Conservation (phyloP, 2,797 vertebrate genomes). For the Valencia hispanica region DNA sequence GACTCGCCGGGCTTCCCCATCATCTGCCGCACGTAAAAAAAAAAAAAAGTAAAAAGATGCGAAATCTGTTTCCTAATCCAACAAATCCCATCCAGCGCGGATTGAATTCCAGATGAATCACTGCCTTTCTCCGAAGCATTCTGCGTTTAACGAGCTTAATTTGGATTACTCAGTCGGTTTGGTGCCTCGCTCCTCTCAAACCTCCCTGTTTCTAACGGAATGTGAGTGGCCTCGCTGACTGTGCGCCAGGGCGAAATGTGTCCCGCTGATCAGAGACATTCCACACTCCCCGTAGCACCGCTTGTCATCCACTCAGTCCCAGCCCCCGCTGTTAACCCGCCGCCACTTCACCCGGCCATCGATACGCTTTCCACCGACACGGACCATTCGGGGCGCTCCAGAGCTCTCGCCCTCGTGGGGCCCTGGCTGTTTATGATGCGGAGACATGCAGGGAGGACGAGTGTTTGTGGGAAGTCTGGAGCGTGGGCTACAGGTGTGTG, state of each 20-base stretch:
- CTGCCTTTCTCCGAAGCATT: constrained; percentile 56
- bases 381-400: background rate
- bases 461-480: constrained; percentile 33
- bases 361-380: constrained; percentile 35
- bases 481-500: constrained; percentile 16
- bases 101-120: constrained; percentile 54
- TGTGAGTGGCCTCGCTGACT: constrained; percentile 48
- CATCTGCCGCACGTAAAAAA: constrained; percentile 77
- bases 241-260: constrained; percentile 52
- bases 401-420: constrained; percentile 1
- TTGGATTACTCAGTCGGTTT: constrained; percentile 59
- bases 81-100: constrained; percentile 47
- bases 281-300: constrained; percentile 41
- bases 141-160: constrained; percentile 74
- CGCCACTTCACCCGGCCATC: constrained; percentile 35
- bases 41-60: background rate
- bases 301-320: constrained; percentile 40
- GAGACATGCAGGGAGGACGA: constrained; percentile 12
- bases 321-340: constrained; percentile 26
- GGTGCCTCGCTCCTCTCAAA: constrained; percentile 59
- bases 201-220: constrained; percentile 58
- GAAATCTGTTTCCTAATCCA: constrained; percentile 46
- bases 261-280: constrained; percentile 54
- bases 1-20: constrained; percentile 91
- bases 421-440: constrained; percentile 10